Conservation (phyloP, 2,113 vertebrate genomes). For the Recurvirostra avosetta region DNA sequence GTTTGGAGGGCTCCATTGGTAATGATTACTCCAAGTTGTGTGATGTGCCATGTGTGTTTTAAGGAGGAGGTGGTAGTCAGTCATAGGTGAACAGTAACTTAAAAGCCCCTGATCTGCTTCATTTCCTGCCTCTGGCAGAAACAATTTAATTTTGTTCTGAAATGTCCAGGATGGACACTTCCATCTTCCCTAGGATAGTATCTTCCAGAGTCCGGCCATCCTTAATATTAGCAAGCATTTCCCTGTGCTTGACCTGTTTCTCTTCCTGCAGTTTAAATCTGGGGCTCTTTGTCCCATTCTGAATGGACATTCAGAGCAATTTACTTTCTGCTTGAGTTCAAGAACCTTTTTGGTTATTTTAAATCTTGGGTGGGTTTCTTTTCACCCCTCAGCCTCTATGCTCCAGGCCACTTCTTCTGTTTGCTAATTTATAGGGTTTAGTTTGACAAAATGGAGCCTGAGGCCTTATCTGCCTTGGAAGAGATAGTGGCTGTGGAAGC, state of each 20-base stretch:
- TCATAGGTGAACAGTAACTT: neutral
- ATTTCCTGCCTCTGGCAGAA: neutral
- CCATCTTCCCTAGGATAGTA: neutral
- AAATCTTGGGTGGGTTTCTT: neutral
- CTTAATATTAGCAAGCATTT: neutral
- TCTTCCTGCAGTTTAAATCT: neutral
- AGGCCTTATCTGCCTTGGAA: neutral
- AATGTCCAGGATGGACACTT: neutral
- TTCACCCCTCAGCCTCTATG: neutral
- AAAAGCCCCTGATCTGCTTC: neutral
- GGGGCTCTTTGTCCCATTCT: neutral
- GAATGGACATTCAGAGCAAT: neutral
- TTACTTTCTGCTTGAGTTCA: neutral
- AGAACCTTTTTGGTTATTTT: neutral
- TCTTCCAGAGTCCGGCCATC: neutral
- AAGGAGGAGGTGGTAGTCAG: neutral
- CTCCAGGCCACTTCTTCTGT: neutral
- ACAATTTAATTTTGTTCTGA: neutral
- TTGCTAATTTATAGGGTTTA: neutral
- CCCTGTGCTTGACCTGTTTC: neutral
- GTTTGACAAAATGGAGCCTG: neutral
- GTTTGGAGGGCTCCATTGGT: neutral
- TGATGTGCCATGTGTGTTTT: accelerated
- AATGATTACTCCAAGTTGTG: accelerated
- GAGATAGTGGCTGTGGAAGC: neutral